A percentile compares a stretch with the other conserved stretches of the same genome.
Evolutionary conservation across 2,888 invertebrate genomes (phyloP).

Genomic region (Sussaba pulchella): DNA sequence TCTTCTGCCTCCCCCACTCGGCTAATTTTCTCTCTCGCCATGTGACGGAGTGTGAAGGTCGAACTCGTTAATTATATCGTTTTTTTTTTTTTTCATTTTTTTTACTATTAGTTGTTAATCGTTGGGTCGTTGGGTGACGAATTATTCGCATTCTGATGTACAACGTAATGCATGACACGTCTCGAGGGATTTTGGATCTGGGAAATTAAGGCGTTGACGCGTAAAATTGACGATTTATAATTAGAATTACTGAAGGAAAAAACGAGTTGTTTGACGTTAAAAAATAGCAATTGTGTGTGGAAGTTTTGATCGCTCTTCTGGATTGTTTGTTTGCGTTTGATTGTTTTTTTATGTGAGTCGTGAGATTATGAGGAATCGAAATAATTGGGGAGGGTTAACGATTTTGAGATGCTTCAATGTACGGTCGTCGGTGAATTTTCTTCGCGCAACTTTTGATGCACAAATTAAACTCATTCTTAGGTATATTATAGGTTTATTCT

Average conservation of each 20-base stretch:
- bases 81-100: no score
- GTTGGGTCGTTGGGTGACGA: neutral
- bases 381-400: no score
- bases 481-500: no score
- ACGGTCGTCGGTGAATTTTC: no score
- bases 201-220: no score
- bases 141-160: neutral
- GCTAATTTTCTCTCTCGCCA: conserved; percentile 4
- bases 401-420: no score
- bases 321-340: conserved; percentile 2
- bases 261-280: neutral
- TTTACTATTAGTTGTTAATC: conserved; percentile 20
- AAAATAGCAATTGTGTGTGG: neutral
- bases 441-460: no score
- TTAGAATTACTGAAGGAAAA: neutral
- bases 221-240: no score
- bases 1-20: neutral
- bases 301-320: neutral
- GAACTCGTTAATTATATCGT: conserved; percentile 1
- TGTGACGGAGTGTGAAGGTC: conserved; percentile 27
- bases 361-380: no score
- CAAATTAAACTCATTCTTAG: no score
- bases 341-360: no score
- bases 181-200: no score
- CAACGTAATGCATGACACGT: neutral